Conservation (phyloP, 2,113 vertebrate species). For the Lampris megalopsis region DNA sequence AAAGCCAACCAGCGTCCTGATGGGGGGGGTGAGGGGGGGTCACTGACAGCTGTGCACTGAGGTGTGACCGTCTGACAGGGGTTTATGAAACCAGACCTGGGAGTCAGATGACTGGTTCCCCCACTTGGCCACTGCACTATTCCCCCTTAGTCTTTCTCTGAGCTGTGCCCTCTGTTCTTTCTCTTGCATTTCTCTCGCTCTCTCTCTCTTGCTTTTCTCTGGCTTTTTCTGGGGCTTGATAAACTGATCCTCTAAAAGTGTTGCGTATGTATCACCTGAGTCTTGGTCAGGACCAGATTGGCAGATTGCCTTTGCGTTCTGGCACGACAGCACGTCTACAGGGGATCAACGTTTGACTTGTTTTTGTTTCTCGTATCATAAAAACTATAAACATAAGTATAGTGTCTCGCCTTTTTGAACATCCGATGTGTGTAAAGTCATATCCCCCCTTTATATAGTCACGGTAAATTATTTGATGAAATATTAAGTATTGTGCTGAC, state of each 20-base stretch:
- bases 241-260: not conserved
- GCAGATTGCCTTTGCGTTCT: not conserved
- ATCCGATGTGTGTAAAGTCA: too few relatives aligned
- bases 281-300: not conserved
- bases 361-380: not conserved
- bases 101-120: conserved; percentile 78
- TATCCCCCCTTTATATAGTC: not conserved
- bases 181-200: not conserved
- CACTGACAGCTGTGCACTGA: conserved; percentile 50
- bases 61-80: conserved; percentile 45
- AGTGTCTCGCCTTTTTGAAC: not conserved
- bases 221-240: not conserved
- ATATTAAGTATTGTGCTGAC: conserved; percentile 33
- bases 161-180: not conserved
- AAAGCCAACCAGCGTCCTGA: too few relatives aligned
- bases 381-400: conserved; percentile 3
- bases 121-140: not conserved
- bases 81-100: conserved; percentile 68
- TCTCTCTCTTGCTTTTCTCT: not conserved
- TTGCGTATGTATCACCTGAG: not conserved
- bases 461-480: not conserved
- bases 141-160: not conserved
- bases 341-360: conserved; percentile 1
- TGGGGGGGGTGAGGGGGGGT: not conserved
- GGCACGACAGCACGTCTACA: not conserved